Percentiles rank a stretch among this genome's conserved stretches.
Conservation (phyloP, 2,888 invertebrate species). For the Aspidapion aeneum region DNA sequence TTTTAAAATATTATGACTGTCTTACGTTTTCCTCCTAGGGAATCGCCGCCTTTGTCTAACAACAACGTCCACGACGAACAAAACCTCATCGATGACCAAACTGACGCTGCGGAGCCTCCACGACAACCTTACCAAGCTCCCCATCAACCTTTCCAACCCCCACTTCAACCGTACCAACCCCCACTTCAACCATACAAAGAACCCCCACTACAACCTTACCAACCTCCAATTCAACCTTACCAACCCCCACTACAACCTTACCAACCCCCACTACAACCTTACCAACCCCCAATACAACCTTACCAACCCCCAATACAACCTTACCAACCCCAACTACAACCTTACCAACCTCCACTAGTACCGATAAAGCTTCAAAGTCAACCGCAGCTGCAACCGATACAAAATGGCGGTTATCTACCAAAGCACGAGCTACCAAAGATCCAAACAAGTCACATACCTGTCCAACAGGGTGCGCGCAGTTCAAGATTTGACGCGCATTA, state of each 20-base stretch:
- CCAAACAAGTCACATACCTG: slow-evolving; percentile 5
- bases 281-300: no score
- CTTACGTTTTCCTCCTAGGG: not conserved
- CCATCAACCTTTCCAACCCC: not conserved
- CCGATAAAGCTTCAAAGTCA: not conserved
- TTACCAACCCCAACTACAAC: not conserved
- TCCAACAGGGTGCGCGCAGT: not conserved
- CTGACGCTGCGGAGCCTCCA: not conserved
- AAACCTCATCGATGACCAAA: no score
- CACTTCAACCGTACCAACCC: not conserved
- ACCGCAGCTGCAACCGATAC: slow-evolving; percentile 10
- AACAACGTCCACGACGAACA: not conserved
- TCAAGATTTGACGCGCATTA: not conserved
- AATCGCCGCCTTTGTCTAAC: not conserved
- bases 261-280: not conserved
- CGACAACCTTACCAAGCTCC: not conserved
- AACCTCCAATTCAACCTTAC: not conserved
- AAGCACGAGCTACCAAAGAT: slow-evolving; percentile 25
- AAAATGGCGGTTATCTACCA: slow-evolving; percentile 8
- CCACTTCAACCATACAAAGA: slow-evolving; percentile 11
- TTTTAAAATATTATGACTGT: no score
- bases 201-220: not conserved
- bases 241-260: no score
- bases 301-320: not conserved
- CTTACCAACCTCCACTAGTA: not conserved